Base-by-base conservation (phyloP, 2,797 vertebrate species). In the Pyrocephalus nanus region DNA sequence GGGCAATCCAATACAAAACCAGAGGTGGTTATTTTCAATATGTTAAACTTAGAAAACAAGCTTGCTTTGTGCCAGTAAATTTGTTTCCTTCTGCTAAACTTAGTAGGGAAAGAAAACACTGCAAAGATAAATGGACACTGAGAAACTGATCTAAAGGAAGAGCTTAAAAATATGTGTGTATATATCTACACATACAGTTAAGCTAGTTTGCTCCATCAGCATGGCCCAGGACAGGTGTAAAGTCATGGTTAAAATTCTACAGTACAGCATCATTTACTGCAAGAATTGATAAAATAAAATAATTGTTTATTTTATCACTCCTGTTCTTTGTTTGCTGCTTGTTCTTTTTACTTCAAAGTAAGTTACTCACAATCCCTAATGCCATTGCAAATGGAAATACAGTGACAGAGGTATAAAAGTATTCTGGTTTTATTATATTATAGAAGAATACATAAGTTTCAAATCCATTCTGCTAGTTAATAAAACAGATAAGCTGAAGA, bases 61-160 rank as follows among this genome's bases (percentile, higher is more conserved):
- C 12, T 36, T 67, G 15, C 6, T 93, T 86, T 88, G 4, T 89
- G 19, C 26, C 60, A 48, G 17, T 54, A 69, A 74, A 2, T 25
- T 55, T 65, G 25, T 17, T 74, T 92, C n/a, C 69, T 80, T 30
- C 29, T 70, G 8, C 36, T 86, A 54, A 53, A 54, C 54, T 94
- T 95, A 76, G 34, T 30, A 75, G 30, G 3, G 14, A 76, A 16
- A 32, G 38, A 95, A 92, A 92, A 54, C 4, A n/a, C 76, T 83
- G 32, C 45, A 77, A 67, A 88, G 38, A 83, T 45, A 95, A 95
- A 90, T 69, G 58, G 64, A 94, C 71, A 3, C 47, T 87, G 85
- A 62, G 73, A 64, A 95, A 50, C n/a, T 89, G 25, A 57, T 86
- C 57, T 85, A 85, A 96, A 94, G 22, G 19, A 97, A 95, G 38